Base-by-base conservation (phyloP, 2,797 vertebrate genomes). In the Pangasius sanitwongsei region DNA sequence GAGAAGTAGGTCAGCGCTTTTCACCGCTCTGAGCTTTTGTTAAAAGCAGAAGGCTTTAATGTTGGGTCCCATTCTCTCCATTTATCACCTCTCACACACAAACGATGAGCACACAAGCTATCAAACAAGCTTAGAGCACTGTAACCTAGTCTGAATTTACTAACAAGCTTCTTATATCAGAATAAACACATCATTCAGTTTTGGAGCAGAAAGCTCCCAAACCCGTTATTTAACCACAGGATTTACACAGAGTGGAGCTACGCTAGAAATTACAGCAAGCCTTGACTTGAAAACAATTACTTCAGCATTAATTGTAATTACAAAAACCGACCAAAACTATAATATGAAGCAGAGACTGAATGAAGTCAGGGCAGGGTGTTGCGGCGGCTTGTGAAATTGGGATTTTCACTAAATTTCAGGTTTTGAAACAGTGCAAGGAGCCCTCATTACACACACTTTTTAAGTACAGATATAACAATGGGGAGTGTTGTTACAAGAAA, bases 261-360 rank as follows among this genome's bases (percentile, higher is more conserved):
- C 37, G 65, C 74, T 86, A 53, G 87, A 83, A 92, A 88, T 85
- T 87, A 85, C 67, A 89, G 91, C 90, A 92, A 88, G 90, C 92
- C 92, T 89, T 90, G 91, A 93, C 93, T 90, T 92, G 90, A 93
- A 93, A 89, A 92, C 72, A 91, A 93, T 93, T 91, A 92, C 88
- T 83, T 91, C 57, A 78, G 90, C 87, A 86, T 91, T 82, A 91
- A 88, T 16, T 37, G 65, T 91, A 94, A 94, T 94, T 93, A 92
- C 83, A 92, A 55, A 20, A 88, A 57, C 44, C 87, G 88, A 89
- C 86, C 65, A 50, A 41, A 83, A 84, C 59, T 77, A 78, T 50
- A 84, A 87, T 89, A 86, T 25, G n/a, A 85, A 87, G 91, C 80
- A 8, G 31, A 72, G 55, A 83, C 75, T 61, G 59, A 78, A 59